phyloP scores from a whole-genome alignment of 1,140 invertebrate genomes.

The Drosophila pallidifrons region DNA sequence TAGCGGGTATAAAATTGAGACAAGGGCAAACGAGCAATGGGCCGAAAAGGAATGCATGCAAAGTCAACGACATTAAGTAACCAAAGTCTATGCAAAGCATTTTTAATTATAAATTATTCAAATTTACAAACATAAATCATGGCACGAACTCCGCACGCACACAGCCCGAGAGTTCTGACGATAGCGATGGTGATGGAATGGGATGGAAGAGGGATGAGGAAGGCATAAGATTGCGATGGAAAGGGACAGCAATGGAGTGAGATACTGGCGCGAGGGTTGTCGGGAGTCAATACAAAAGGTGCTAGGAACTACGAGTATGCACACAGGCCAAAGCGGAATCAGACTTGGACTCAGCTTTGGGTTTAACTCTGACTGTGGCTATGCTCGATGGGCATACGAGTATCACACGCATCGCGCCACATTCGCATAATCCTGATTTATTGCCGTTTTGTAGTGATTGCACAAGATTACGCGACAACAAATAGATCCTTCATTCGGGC shows the following conservation, averaged over 20 bases:
- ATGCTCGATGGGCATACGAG: background rate
- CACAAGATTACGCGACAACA: conserved; percentile 82
- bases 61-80: conserved; percentile 76
- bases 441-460: conserved; percentile 84
- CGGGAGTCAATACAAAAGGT: conserved; percentile 36
- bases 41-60: conserved; percentile 52
- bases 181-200: conserved; percentile 19
- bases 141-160: conserved; percentile 61
- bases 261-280: conserved; percentile 45
- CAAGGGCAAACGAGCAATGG: conserved; percentile 20
- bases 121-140: conserved; percentile 82
- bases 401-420: conserved; percentile 78
- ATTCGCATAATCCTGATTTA: conserved; percentile 85
- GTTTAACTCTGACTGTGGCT: conserved; percentile 36
- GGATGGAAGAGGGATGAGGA: conserved; percentile 6
- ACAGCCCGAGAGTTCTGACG: conserved; percentile 40
- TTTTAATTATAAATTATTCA: conserved; percentile 84
- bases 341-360: conserved; percentile 35
- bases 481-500: conserved; percentile 82
- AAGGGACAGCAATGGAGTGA: conserved; percentile 5
- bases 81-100: conserved; percentile 75
- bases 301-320: conserved; percentile 41
- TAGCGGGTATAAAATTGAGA: conserved; percentile 1
- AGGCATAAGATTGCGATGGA: background rate
- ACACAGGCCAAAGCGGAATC: conserved; percentile 3